Evolutionary conservation across 2,113 vertebrate genomes (phyloP).

Genomic region (Ammodytes dubius): DNA sequence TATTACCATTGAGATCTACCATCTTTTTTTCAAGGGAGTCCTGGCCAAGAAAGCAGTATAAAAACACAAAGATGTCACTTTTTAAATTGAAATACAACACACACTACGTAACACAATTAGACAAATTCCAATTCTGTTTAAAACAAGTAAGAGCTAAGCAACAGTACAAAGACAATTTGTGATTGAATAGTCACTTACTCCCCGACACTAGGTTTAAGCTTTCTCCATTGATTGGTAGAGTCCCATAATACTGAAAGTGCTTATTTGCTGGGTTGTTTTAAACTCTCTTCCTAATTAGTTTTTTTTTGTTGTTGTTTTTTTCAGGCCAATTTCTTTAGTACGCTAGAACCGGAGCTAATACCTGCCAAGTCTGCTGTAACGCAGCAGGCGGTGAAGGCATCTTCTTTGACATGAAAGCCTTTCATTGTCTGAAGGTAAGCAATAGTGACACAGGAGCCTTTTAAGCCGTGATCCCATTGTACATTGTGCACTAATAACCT

Average conservation of each 20-base stretch:
- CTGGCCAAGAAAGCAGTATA: too few species aligned
- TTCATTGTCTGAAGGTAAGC: constrained; percentile 65
- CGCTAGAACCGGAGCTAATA: constrained; percentile 65
- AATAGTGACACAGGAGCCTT: background rate
- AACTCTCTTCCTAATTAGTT: background rate
- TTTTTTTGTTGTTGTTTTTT: constrained; percentile 10
- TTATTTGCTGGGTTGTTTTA: constrained; percentile 1
- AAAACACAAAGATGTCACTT: too few species aligned
- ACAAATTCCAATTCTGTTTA: too few species aligned
- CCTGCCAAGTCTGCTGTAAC: constrained; percentile 32
- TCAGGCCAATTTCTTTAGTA: constrained; percentile 94
- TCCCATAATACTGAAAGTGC: constrained; percentile 8
- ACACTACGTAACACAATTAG: too few species aligned
- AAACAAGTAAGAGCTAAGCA: too few species aligned
- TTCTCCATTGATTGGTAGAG: constrained; percentile 1
- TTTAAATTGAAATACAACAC: too few species aligned
- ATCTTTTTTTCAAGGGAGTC: too few species aligned
- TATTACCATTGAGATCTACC: too few species aligned
- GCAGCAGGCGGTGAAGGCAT: constrained; percentile 36
- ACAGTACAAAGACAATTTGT: too few species aligned
- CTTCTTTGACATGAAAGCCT: constrained; percentile 65
- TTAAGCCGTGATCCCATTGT: background rate
- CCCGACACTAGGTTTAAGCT: background rate
- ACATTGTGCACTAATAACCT: constrained; percentile 17
- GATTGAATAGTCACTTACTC: constrained; percentile 5